Base-by-base conservation (phyloP, 2,113 vertebrate genomes). In the Gadus macrocephalus region DNA sequence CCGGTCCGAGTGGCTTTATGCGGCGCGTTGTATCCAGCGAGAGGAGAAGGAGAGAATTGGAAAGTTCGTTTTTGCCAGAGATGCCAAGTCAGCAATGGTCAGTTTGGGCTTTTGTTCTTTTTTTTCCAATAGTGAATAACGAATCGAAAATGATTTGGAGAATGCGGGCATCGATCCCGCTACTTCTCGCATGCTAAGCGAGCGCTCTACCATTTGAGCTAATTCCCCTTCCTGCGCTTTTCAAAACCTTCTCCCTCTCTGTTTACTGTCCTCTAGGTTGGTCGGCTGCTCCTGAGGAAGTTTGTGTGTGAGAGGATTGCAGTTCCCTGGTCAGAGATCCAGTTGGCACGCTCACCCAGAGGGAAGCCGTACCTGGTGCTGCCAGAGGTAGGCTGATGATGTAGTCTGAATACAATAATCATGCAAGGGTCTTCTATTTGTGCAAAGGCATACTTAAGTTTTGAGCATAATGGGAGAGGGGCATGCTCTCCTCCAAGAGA, bases 1-100 rank as follows among this genome's bases (percentile, higher is more conserved):
- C 60, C 89, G 92, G 19, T 78, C 83, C 0, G 93, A 98, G 3
- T 99, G 96, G 97, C 78, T 95, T 68, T 79, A 94, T n/a, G 94
- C 94, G 1, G 92, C 93, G 62, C 93, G 93, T 14, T 93, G 94
- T 68, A 85, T 99, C 49, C 97, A 98, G 88, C 93, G 75, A 0
- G 97, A 99, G 71, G 97, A 99, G 90, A 97, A 92, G 77, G 90
- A 95, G 3, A 85, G 96, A 69, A 92, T 98, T 53, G 92, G 90
- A 62, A 90, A 92, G 81, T 98, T 97, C 78, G 86, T 93, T 71
- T 98, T 96, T 67, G 89, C 93, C 53, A 93, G 93, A 42, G 97
- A 99, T 85, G 95, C 96, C 2, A 98, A 96, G 83, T 95, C 95
- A 53, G 95, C 92, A 12, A 91, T 93, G 90, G 92, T 92, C 69